A percentile compares a stretch with the other conserved stretches of the same genome.
Conservation (phyloP, 2,888 invertebrate genomes). For the Calephelis perditalis region DNA sequence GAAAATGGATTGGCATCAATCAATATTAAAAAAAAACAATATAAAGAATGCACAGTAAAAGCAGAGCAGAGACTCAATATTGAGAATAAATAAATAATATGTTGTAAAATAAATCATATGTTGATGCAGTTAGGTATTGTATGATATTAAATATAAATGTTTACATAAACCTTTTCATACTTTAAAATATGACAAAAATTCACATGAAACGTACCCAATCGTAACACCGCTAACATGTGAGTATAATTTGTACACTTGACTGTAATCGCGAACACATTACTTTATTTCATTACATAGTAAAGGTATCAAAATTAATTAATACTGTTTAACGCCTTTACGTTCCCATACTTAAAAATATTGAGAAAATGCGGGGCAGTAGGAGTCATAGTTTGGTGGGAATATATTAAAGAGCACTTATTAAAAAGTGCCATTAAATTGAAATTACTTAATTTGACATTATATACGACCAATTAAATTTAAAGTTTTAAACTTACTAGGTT, state of each 20-base stretch:
- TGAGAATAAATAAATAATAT: no score
- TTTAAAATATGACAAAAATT: not conserved
- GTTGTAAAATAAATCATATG: no score
- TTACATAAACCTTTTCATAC: no score
- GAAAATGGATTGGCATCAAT: no score
- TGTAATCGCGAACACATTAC: constrained; percentile 32
- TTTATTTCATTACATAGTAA: constrained; percentile 48
- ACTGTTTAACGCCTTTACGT: constrained; percentile 65
- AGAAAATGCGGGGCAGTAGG: constrained; percentile 36
- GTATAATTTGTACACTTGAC: constrained; percentile 26
- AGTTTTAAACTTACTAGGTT: no score
- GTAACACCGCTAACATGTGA: constrained; percentile 8
- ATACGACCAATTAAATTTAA: no score
- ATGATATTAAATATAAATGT: no score
- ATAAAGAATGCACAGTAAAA: no score
- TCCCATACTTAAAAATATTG: constrained; percentile 34
- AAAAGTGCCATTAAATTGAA: constrained; percentile 13
- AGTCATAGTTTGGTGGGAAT: constrained; percentile 36
- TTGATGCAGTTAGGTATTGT: no score
- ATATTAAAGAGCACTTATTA: constrained; percentile 24
- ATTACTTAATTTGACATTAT: constrained; percentile 16
- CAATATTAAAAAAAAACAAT: no score
- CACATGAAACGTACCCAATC: constrained; percentile 3
- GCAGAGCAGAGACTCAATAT: no score
- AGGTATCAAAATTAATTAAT: constrained; percentile 69